These are phyloP conservation scores for Drosophila aff. DNA, from an alignment of 1,140 invertebrate genomes.

Conservation along the genomic window DNA sequence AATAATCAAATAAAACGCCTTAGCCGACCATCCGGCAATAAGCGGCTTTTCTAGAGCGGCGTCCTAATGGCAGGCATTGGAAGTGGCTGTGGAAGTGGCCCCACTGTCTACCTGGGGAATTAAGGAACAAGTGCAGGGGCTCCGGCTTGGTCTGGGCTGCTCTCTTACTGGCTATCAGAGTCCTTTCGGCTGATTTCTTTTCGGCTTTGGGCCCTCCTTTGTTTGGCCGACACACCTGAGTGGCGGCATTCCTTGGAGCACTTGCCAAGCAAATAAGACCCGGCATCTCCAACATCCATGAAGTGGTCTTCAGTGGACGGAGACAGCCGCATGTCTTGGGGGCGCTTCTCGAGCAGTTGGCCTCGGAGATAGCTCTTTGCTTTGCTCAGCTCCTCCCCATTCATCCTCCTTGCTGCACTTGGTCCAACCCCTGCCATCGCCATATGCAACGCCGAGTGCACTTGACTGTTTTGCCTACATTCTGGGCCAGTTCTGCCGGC, in stretches of 20 bases:
- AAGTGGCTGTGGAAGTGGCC: neutral
- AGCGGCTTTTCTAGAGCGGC: slow-evolving; percentile 33
- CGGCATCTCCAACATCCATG: slow-evolving; percentile 32
- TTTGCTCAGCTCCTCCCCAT: slow-evolving; percentile 1
- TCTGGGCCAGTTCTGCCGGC: slow-evolving; percentile 22
- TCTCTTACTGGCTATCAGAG: slow-evolving; percentile 14
- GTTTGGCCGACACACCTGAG: slow-evolving; percentile 61
- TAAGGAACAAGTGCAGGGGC: slow-evolving; percentile 30
- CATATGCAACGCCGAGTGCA: slow-evolving; percentile 39
- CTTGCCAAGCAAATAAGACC: slow-evolving; percentile 53
- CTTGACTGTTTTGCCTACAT: slow-evolving; percentile 46
- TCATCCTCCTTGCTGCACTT: slow-evolving; percentile 1
- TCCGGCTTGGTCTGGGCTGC: slow-evolving; percentile 6
- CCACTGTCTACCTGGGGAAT: slow-evolving; percentile 6
- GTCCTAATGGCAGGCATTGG: slow-evolving; percentile 26
- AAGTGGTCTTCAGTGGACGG: slow-evolving; percentile 44
- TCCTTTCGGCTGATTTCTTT: slow-evolving; percentile 25
- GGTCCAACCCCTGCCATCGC: slow-evolving; percentile 3
- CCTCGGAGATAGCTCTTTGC: slow-evolving; percentile 25
- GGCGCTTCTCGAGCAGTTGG: slow-evolving; percentile 37
- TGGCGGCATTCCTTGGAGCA: slow-evolving; percentile 48
- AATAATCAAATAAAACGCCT: slow-evolving; percentile 23
- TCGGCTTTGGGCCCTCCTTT: slow-evolving; percentile 42
- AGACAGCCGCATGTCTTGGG: slow-evolving; percentile 35
- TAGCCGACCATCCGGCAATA: slow-evolving; percentile 18